A percentile compares a stretch with the other conserved stretches of the same genome.
These are phyloP conservation scores for Phortica magna DNA, from an alignment of 2,888 invertebrate genomes.

Conservation along the genomic window DNA sequence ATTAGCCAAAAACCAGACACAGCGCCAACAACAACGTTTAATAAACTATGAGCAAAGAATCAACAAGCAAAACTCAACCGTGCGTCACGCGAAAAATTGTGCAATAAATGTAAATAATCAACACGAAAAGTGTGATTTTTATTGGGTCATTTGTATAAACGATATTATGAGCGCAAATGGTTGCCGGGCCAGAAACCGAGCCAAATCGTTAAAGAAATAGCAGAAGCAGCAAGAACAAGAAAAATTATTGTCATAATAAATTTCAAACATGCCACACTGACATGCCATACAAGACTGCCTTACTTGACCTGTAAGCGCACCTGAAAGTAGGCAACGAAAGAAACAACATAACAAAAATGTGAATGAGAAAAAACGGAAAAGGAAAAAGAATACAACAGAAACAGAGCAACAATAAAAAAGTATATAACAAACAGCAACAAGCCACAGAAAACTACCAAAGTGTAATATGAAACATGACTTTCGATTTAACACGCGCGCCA, in stretches of 20 bases:
- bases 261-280: constrained; percentile 51
- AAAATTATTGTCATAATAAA: constrained; percentile 65
- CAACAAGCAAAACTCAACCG: background rate
- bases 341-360: background rate
- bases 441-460: constrained; percentile 24
- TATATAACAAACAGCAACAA: constrained; percentile 12
- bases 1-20: too few relatives aligned
- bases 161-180: constrained; percentile 3
- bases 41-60: too few relatives aligned
- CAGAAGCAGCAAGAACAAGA: constrained; percentile 39
- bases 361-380: too few relatives aligned
- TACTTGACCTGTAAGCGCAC: background rate
- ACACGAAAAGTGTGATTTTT: constrained; percentile 51
- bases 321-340: background rate
- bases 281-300: constrained; percentile 30
- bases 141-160: constrained; percentile 42
- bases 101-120: constrained; percentile 34
- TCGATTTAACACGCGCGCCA: constrained; percentile 35
- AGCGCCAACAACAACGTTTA: too few relatives aligned
- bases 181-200: background rate
- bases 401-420: constrained; percentile 6
- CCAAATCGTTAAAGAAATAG: background rate
- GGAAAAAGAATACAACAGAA: background rate
- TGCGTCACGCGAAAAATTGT: constrained; percentile 24
- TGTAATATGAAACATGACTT: constrained; percentile 61